These are phyloP conservation scores for Podargus strigoides DNA, from an alignment of 2,797 vertebrate species.

Conservation along the genomic window DNA sequence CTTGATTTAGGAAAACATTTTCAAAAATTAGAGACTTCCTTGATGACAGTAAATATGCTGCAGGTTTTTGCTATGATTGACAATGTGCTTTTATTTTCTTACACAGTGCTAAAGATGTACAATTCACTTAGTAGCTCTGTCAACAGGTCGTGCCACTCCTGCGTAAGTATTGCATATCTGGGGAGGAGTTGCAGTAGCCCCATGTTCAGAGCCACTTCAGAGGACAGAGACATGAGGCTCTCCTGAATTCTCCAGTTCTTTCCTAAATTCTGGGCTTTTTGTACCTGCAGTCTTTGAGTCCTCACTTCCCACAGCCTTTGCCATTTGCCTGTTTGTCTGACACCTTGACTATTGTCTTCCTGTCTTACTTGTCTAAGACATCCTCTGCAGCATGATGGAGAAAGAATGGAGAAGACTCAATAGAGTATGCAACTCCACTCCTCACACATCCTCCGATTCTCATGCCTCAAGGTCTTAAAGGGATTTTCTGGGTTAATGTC, in stretches of 20 bases:
- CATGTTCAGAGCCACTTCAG: background rate
- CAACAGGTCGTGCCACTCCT: background rate
- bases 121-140: background rate
- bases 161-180: accelerated
- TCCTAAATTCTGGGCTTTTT: background rate
- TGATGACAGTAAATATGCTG: background rate
- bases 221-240: background rate
- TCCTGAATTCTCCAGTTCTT: background rate
- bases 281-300: background rate
- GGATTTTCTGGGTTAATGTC: background rate
- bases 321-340: background rate
- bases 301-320: background rate
- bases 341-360: background rate
- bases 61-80: background rate
- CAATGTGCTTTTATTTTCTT: background rate
- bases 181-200: background rate
- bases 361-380: background rate
- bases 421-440: background rate
- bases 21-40: background rate
- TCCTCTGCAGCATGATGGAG: background rate
- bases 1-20: background rate
- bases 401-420: background rate
- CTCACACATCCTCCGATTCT: background rate
- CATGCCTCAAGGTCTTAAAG: background rate
- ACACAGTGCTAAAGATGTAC: background rate